Percentiles rank a stretch among this genome's conserved stretches.
Evolutionary conservation across 2,113 vertebrate genomes (phyloP).

Genomic region (Perognathus longimembris): DNA sequence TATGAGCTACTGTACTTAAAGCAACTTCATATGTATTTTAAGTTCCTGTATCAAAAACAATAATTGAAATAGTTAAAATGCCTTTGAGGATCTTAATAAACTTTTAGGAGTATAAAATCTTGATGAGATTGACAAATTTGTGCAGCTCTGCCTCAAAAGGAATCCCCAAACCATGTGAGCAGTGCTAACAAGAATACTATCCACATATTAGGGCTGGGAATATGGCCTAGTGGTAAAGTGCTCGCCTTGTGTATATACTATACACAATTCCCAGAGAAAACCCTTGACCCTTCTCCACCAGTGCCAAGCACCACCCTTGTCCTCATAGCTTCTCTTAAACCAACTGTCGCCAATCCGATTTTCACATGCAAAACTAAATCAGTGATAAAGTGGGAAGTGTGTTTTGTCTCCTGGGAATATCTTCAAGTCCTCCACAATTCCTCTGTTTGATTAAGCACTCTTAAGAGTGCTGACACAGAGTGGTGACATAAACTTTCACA

Average conservation of each 20-base stretch:
- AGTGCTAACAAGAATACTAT: not conserved
- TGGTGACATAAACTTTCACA: not conserved
- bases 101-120: not conserved
- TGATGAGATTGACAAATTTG: not conserved
- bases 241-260: too few relatives aligned
- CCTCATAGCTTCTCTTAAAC: too few relatives aligned
- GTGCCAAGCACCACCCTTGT: not conserved
- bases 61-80: not conserved
- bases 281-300: not conserved
- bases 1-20: not conserved
- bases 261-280: not conserved
- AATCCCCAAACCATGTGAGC: not conserved
- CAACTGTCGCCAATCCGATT: not conserved
- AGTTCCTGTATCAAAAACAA: slow-evolving; percentile 17
- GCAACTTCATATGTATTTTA: not conserved
- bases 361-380: not conserved
- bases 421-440: not conserved
- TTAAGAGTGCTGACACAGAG: not conserved
- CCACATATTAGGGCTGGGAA: too few relatives aligned
- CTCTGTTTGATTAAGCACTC: not conserved
- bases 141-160: not conserved
- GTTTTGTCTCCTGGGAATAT: not conserved
- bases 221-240: too few relatives aligned
- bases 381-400: not conserved
- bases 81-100: not conserved